Evolutionary conservation across 2,797 vertebrate species (phyloP).

Genomic region (Rallus crepitans): DNA sequence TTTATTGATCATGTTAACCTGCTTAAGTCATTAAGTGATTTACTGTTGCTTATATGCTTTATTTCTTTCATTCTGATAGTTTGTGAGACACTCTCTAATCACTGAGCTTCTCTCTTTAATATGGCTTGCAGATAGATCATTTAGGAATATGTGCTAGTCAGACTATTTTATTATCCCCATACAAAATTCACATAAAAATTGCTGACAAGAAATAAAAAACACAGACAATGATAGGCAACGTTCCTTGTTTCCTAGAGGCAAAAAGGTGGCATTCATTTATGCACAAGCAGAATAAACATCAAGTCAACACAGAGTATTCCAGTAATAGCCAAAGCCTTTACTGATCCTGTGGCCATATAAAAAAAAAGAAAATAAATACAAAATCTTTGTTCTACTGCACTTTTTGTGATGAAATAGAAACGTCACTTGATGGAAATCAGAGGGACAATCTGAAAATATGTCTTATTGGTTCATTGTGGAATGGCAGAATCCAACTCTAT

Average conservation of each 20-base stretch:
- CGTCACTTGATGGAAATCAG: background rate
- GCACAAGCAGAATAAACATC: background rate
- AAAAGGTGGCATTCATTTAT: background rate
- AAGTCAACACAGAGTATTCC: background rate
- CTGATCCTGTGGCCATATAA: background rate
- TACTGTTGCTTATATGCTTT: slow-evolving; percentile 25
- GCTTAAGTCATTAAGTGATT: slow-evolving; percentile 64
- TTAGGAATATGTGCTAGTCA: background rate
- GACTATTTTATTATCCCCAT: background rate
- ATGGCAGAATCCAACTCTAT: background rate
- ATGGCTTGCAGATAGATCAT: slow-evolving; percentile 30
- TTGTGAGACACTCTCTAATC: slow-evolving; percentile 14
- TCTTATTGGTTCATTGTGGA: background rate
- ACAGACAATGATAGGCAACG: background rate
- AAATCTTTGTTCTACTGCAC: background rate
- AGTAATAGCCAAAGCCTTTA: background rate
- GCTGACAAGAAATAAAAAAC: slow-evolving; percentile 6
- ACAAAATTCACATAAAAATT: slow-evolving; percentile 46
- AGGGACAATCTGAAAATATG: background rate
- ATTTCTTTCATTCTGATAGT: slow-evolving; percentile 61
- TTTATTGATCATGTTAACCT: slow-evolving; percentile 35
- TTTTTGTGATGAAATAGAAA: background rate
- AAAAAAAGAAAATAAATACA: background rate
- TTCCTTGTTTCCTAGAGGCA: background rate
- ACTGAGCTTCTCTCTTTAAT: background rate